Evolutionary conservation across 2,888 invertebrate species (phyloP), one percentile per base, ranked within the genome.

Genomic region (Sarcophaga carnaria): DNA sequence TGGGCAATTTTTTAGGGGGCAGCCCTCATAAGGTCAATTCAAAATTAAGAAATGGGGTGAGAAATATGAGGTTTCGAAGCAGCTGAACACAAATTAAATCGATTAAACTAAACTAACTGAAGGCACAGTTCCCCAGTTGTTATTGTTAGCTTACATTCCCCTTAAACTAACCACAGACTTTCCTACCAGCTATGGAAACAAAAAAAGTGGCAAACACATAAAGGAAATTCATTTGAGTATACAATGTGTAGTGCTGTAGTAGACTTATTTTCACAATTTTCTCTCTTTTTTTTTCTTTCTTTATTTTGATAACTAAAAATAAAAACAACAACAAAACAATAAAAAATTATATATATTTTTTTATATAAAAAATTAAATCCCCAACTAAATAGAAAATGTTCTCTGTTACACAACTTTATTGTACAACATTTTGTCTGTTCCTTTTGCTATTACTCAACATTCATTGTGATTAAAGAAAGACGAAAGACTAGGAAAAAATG

Each of bases 181-280:
- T 12, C 10, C 37, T 70, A 45, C 49, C 70, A 71, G 45, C 64
- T 72, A 83, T 20, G 63, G 80, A 11, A 71, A 63, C 49, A 70
- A 37, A 64, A 37, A 49, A 74, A 64, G 37, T 69, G 49, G 2
- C 47, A 59, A 49, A 67, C 37, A 59, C 37, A 66, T 54, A 22
- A 54, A 27, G 64, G 54, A 80, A 67, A 82, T 75, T 82, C 82
- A 71, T 71, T 86, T 70, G 47, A 74, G 77, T 86, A 83, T 80
- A 83, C 59, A 37, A 10, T 10, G 37, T 37, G 37, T 37, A 37
- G 37, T 37, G 37, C n/a, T n/a, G 59, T 59, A 17, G 64, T 59
- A 80, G 80, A 80, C 70, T 77, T 64, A 80, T 78, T 74, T 79
- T 72, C 37, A 74, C 47, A 66, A 79, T 79, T 79, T 75, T 83